Evolutionary conservation across 2,797 vertebrate species (phyloP).

Genomic region (Pantherophis vulpinus): DNA sequence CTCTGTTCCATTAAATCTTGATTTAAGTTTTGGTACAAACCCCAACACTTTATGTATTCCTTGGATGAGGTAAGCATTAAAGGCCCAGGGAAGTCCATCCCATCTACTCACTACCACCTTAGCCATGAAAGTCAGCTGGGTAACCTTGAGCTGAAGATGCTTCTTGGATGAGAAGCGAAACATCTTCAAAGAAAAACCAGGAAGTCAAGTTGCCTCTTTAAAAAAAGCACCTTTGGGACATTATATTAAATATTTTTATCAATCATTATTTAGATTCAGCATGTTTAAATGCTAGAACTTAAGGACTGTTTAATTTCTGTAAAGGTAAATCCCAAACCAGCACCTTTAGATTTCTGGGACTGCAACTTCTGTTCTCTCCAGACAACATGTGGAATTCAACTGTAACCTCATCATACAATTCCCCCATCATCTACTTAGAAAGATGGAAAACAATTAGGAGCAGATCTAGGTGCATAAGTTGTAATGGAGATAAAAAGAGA

Average conservation of each 20-base stretch:
- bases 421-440: neutral
- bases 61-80: neutral
- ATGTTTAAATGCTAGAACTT: neutral
- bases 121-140: neutral
- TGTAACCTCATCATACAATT: neutral
- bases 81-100: neutral
- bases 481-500: neutral
- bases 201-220: neutral
- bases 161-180: neutral
- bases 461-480: neutral
- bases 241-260: neutral
- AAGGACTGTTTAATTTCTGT: neutral
- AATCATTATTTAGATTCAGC: neutral
- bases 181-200: neutral
- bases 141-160: neutral
- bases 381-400: neutral
- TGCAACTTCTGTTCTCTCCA: neutral
- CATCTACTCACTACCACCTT: neutral
- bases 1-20: neutral
- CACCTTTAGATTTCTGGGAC: neutral
- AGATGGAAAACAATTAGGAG: neutral
- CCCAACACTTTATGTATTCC: neutral
- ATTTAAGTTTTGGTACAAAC: neutral
- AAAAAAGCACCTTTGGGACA: neutral
- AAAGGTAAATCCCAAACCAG: neutral